phyloP scores from a whole-genome alignment of 2,888 invertebrate genomes.

The Sisyra terminalis region DNA sequence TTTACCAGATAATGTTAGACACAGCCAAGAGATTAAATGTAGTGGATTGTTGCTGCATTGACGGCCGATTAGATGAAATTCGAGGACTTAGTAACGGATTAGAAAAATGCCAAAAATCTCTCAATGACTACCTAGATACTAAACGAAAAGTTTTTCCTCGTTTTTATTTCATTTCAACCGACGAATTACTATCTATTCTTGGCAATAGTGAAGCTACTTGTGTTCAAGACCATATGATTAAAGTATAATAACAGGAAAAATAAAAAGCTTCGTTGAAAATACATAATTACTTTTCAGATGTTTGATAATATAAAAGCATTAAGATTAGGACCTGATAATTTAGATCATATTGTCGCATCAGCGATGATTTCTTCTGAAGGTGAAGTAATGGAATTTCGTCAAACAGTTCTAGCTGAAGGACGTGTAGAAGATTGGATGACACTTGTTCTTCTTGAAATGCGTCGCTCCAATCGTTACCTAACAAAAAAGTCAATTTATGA shows the following conservation, averaged over 20 bases:
- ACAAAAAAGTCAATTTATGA: slow-evolving; percentile 78
- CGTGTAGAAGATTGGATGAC: slow-evolving; percentile 91
- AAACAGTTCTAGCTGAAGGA: slow-evolving; percentile 48
- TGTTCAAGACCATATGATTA: slow-evolving; percentile 87
- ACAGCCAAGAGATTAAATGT: slow-evolving; percentile 66
- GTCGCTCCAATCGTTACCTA: slow-evolving; percentile 61
- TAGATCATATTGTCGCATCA: slow-evolving; percentile 48
- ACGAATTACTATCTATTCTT: slow-evolving; percentile 75
- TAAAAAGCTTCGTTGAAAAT: too few species aligned
- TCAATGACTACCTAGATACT: slow-evolving; percentile 77
- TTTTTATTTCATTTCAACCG: slow-evolving; percentile 89
- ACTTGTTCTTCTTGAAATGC: slow-evolving; percentile 68
- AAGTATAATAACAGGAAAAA: slow-evolving; percentile 46
- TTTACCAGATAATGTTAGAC: slow-evolving; percentile 63
- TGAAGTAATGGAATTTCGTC: slow-evolving; percentile 72
- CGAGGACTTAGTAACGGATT: slow-evolving; percentile 53
- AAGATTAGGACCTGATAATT: slow-evolving; percentile 45
- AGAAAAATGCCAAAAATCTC: slow-evolving; percentile 80
- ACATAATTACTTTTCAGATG: slow-evolving; percentile 49
- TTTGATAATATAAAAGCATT: slow-evolving; percentile 78
- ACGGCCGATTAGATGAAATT: slow-evolving; percentile 61
- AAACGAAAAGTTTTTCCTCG: slow-evolving; percentile 78
- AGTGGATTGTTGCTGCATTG: slow-evolving; percentile 56
- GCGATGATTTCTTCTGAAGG: slow-evolving; percentile 81
- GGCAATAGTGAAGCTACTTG: slow-evolving; percentile 71